phyloP scores from a whole-genome alignment of 2,888 invertebrate genomes.

The Malacosoma neustria region DNA sequence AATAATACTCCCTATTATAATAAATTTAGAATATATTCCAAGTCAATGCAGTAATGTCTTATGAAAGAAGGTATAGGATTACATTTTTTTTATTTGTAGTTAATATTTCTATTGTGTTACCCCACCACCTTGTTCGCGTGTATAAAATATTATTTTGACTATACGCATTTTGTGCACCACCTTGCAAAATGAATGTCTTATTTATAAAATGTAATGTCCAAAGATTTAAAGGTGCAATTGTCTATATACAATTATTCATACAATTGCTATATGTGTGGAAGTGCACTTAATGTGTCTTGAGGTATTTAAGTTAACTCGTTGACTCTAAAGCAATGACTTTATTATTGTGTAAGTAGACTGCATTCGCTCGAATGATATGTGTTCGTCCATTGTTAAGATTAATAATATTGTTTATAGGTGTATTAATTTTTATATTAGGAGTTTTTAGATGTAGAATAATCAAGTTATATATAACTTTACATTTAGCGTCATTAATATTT shows the following conservation, averaged over 20 bases:
- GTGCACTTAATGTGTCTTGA: conserved; percentile 38
- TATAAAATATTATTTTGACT: conserved; percentile 24
- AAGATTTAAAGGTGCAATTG: conserved; percentile 16
- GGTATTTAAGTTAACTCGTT: conserved; percentile 56
- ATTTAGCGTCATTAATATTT: conserved; percentile 13
- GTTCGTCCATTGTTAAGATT: conserved; percentile 69
- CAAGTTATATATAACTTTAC: conserved; percentile 21
- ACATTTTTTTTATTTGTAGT: too few relatives aligned
- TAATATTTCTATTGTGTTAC: conserved; percentile 24
- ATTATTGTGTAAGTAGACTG: conserved; percentile 63
- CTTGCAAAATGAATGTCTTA: conserved; percentile 29
- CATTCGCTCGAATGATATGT: conserved; percentile 70
- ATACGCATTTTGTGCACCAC: conserved; percentile 47
- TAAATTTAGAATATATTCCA: too few relatives aligned
- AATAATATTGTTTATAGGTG: conserved; percentile 55
- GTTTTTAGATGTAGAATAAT: conserved; percentile 32
- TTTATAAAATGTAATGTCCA: conserved; percentile 18
- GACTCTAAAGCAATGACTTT: conserved; percentile 60
- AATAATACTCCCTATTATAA: too few relatives aligned
- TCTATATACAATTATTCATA: conserved; percentile 10
- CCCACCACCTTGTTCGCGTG: conserved; percentile 24
- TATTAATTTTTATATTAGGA: conserved; percentile 55
- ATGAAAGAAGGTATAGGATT: too few relatives aligned
- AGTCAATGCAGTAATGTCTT: too few relatives aligned
- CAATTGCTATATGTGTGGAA: conserved; percentile 19